Conservation (phyloP, 1,140 invertebrate genomes). For the Globodera ellingtonae region DNA sequence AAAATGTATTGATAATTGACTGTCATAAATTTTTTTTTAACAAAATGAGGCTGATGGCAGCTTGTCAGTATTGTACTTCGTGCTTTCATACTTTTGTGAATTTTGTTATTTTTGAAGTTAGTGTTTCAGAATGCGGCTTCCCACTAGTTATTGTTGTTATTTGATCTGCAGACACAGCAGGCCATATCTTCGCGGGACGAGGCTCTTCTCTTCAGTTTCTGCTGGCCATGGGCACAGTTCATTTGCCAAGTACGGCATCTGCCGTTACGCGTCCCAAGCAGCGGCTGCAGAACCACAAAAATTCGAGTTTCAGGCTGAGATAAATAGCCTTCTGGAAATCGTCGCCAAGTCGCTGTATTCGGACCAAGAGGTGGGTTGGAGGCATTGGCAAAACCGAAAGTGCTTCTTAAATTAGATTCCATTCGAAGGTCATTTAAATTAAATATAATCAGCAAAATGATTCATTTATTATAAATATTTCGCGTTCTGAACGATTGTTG, state of each 20-base stretch:
- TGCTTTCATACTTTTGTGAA: neutral
- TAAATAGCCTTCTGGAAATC: conserved; percentile 89
- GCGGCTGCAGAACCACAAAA: conserved; percentile 52
- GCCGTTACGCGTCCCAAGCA: neutral
- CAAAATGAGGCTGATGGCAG: too few species aligned
- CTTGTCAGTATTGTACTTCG: neutral
- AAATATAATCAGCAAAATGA: too few species aligned
- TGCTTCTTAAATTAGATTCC: too few species aligned
- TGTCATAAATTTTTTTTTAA: too few species aligned
- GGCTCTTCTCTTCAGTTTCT: neutral
- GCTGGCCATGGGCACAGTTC: neutral
- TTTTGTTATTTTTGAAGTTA: neutral
- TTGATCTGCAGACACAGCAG: neutral
- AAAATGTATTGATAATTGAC: neutral
- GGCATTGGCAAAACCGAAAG: too few species aligned
- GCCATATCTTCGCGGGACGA: neutral
- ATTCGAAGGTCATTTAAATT: too few species aligned
- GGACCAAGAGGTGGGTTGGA: conserved; percentile 81
- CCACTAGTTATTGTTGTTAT: neutral
- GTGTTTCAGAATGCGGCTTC: neutral
- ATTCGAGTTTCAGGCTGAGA: conserved; percentile 90
- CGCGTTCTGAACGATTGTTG: too few species aligned
- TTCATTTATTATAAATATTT: too few species aligned
- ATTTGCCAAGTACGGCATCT: neutral
- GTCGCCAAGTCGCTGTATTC: conserved; percentile 95